Conservation (phyloP, 2,113 vertebrate species). For the Anolis carolinensis region DNA sequence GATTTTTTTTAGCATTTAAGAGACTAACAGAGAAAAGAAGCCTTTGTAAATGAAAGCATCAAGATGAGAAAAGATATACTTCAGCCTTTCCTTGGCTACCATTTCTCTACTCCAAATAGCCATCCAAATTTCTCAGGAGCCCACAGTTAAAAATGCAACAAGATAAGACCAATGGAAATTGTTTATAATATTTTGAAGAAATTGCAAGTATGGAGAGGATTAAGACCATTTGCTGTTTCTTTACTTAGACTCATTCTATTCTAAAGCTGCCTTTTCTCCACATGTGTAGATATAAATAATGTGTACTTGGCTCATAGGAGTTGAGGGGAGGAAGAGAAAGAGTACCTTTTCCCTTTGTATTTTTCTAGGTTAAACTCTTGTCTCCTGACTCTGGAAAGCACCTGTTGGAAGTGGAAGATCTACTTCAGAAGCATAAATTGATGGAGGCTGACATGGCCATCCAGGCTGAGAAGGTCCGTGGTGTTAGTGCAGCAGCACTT, state of each 20-base stretch:
- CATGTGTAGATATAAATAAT: not conserved
- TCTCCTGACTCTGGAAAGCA: slow-evolving; percentile 94
- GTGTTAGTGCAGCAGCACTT: slow-evolving; percentile 80
- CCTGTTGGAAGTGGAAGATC: slow-evolving; percentile 91
- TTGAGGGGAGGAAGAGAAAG: not conserved
- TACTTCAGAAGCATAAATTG: slow-evolving; percentile 91
- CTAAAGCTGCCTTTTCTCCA: not conserved
- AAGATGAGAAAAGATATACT: no score
- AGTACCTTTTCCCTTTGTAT: not conserved
- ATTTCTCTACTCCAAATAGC: not conserved
- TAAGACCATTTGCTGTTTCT: not conserved
- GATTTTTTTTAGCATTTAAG: no score
- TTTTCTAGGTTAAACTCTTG: slow-evolving; percentile 79
- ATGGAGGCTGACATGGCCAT: slow-evolving; percentile 90
- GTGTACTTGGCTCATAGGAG: not conserved
- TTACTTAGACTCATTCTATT: not conserved
- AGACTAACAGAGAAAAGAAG: no score
- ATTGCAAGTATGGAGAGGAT: not conserved
- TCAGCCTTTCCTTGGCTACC: no score
- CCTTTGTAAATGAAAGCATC: no score
- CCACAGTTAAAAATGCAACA: not conserved
- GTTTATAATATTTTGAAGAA: not conserved
- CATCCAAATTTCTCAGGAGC: not conserved
- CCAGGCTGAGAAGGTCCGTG: slow-evolving; percentile 88
- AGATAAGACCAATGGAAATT: not conserved